These are phyloP conservation scores for Nysson spinosus DNA, from an alignment of 2,888 invertebrate species.

Conservation along the genomic window DNA sequence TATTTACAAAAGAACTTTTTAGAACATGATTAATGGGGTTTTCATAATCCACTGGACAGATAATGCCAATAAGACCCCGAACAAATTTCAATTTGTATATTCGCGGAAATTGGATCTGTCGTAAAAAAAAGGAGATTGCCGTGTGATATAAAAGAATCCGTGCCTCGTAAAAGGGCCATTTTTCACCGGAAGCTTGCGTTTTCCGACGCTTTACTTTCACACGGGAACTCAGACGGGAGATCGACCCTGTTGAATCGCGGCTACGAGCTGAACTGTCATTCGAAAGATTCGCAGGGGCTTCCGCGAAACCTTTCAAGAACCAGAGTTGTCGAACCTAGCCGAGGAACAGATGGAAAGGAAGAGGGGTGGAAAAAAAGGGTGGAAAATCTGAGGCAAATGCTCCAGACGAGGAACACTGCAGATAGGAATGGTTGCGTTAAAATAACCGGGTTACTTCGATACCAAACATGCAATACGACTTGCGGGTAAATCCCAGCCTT, in stretches of 20 bases:
- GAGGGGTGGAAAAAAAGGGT: neutral
- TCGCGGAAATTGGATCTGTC: neutral
- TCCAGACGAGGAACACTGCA: neutral
- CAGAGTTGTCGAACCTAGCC: slow-evolving; percentile 70
- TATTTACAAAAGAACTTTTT: no score
- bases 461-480: neutral
- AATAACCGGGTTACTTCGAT: slow-evolving; percentile 26
- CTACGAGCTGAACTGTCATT: slow-evolving; percentile 66
- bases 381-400: slow-evolving; percentile 2
- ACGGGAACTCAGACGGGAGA: neutral
- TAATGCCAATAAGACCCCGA: neutral
- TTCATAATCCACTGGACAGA: neutral
- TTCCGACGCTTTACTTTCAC: neutral
- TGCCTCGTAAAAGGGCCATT: slow-evolving; percentile 57
- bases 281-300: slow-evolving; percentile 67
- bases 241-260: slow-evolving; percentile 54
- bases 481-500: neutral
- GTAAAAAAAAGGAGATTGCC: neutral
- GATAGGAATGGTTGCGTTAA: slow-evolving; percentile 3
- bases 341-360: neutral
- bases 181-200: neutral
- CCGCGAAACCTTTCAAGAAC: slow-evolving; percentile 68
- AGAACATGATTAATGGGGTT: no score
- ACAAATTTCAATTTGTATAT: neutral
- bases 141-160: slow-evolving; percentile 17